Evolutionary conservation across 2,888 invertebrate genomes (phyloP), one percentile per base, ranked within the genome.

Genomic region (Callosobruchus maculatus): DNA sequence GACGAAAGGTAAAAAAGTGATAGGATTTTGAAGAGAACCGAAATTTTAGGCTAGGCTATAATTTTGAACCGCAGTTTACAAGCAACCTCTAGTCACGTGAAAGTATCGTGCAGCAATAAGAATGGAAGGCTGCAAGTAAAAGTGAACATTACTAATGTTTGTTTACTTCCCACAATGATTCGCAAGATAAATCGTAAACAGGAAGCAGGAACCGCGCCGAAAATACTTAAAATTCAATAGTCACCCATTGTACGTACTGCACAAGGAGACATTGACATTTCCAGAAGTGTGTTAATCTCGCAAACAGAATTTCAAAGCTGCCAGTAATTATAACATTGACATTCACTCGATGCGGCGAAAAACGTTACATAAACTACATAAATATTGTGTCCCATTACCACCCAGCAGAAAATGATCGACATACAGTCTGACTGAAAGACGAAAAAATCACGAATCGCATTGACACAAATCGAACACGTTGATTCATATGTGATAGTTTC

Each of bases 401-500:
- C 49, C 49, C 13, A 49, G 13, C 49, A 7, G 49, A 49, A 49
- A 7, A 1, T 49, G 49, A 49, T 49, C 49, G 49, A 49, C 49
- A 49, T 49, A 13, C 49, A 49, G 49, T 49, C 49, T 49, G 49
- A 49, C 49, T 18, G 49, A 7, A 49, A 49, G 49, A 49, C 49
- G 49, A 49, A 49, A 49, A 49, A 49, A 49, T 13, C 18, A 49
- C 18, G 49, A 49, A 76, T 76, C 74, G 75, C 78, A 78, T 78
- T 78, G 78, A 78, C 78, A 78, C 78, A 77, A 77, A 77, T 78
- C 76, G 76, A 74, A 75, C 49, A 68, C 73, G 78, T 76, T 78
- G 78, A 78, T 77, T 78, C 78, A 78, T 74, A 75, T 73, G 73
- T 77, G 78, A 78, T 77, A 77, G 75, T 76, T 77, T 77, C 75